Evolutionary conservation across 2,797 vertebrate genomes (phyloP).

Genomic region (Semotilus atromaculatus): DNA sequence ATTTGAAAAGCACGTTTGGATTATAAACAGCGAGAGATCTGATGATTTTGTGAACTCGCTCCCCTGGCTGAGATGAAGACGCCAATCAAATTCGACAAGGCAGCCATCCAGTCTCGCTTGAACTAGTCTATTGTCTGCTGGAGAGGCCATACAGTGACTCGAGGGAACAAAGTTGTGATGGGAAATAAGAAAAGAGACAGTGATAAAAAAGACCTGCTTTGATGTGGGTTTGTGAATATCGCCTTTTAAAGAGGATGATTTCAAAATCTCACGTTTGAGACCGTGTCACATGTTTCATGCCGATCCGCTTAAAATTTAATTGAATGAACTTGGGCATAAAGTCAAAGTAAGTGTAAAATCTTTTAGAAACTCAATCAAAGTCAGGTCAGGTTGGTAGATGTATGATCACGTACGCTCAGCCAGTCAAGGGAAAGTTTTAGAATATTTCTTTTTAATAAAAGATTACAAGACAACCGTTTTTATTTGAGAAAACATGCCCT

Average conservation of each 20-base stretch:
- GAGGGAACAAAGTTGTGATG: conserved; percentile 15
- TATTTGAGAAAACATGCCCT: not conserved
- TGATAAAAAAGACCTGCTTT: conserved; percentile 9
- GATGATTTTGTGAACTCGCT: conserved; percentile 1
- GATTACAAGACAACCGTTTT: not conserved
- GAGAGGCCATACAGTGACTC: not conserved
- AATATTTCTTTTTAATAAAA: not conserved
- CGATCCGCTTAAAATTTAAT: conserved; percentile 9
- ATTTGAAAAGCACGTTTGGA: conserved; percentile 24
- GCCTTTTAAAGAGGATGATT: conserved; percentile 10
- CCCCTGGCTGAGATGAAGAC: not conserved
- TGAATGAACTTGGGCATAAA: not conserved
- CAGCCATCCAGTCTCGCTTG: not conserved
- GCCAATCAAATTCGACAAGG: conserved; percentile 29
- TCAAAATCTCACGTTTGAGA: conserved; percentile 14
- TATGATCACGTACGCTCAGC: not conserved
- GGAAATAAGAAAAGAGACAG: not conserved
- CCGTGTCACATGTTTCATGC: not conserved
- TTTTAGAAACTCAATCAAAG: not conserved
- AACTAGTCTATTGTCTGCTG: conserved; percentile 35
- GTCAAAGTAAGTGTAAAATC: conserved; percentile 7
- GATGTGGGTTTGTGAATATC: conserved; percentile 7
- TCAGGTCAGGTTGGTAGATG: not conserved
- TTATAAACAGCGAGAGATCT: conserved; percentile 12
- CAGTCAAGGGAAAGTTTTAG: no score